A percentile compares a stretch with the other conserved stretches of the same genome.
Evolutionary conservation across 2,113 vertebrate species (phyloP).

Genomic region (Caretta caretta): DNA sequence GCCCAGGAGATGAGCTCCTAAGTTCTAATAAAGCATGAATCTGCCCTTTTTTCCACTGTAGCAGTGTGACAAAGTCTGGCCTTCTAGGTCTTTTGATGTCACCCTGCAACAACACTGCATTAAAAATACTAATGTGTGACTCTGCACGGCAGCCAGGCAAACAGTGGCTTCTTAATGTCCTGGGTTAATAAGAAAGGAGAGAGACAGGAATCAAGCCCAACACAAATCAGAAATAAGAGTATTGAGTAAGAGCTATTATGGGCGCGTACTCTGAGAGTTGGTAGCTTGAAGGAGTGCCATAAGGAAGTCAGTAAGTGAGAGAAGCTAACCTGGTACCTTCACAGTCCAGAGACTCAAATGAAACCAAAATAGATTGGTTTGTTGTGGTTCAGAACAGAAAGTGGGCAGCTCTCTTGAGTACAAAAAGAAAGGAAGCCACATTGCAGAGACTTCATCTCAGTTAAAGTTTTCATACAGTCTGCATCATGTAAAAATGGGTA

Average conservation of each 20-base stretch:
- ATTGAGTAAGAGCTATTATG: neutral
- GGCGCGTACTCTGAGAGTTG: neutral
- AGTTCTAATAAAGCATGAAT: neutral
- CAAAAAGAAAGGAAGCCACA: neutral
- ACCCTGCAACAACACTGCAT: neutral
- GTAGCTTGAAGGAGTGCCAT: neutral
- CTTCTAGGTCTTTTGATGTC: neutral
- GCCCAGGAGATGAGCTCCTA: neutral
- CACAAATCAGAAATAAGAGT: neutral
- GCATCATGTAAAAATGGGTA: neutral
- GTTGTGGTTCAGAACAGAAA: neutral
- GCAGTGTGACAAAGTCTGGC: neutral
- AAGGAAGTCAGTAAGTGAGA: neutral
- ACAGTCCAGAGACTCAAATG: neutral
- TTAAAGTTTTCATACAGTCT: neutral
- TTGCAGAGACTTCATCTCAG: neutral
- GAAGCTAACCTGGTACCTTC: neutral
- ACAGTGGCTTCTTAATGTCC: fast-evolving
- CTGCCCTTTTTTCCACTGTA: neutral
- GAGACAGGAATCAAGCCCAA: neutral
- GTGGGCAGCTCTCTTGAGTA: neutral
- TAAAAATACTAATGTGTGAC: neutral
- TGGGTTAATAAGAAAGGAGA: neutral
- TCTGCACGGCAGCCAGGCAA: neutral
- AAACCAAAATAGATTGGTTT: neutral